A percentile compares a stretch with the other conserved stretches of the same genome.
Evolutionary conservation across 2,113 vertebrate genomes (phyloP).

Genomic region (Coryphaenoides rupestris): DNA sequence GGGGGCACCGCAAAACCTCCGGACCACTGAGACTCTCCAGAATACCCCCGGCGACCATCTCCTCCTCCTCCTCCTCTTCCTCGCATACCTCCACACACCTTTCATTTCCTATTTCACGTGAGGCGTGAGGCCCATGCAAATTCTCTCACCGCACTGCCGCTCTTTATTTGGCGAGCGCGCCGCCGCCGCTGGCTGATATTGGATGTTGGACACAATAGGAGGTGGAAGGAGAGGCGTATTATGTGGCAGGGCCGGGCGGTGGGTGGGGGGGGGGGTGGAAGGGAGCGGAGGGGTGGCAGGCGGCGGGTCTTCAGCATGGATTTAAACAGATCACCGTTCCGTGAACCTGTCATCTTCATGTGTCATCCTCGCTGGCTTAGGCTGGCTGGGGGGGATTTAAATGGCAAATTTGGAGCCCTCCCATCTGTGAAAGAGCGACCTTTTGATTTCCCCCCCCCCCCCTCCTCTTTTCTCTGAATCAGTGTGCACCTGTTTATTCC

Average conservation of each 20-base stretch:
- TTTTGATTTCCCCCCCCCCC: too few species aligned
- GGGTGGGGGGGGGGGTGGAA: conserved; percentile 26
- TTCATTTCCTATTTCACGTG: conserved; percentile 68
- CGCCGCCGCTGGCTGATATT: conserved; percentile 48
- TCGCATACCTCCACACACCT: conserved; percentile 37
- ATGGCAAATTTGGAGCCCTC: conserved; percentile 33
- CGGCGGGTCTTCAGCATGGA: conserved; percentile 28
- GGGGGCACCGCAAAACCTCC: conserved; percentile 45
- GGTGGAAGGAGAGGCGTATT: conserved; percentile 19
- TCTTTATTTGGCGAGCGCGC: conserved; percentile 39
- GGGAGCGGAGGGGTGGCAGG: too few species aligned
- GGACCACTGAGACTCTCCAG: conserved; percentile 66
- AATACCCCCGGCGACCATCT: conserved; percentile 35
- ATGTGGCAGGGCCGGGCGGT: neutral
- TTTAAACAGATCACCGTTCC: conserved; percentile 24
- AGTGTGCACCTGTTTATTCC: conserved; percentile 58
- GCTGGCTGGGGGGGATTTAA: conserved; percentile 7
- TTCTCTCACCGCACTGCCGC: conserved; percentile 50
- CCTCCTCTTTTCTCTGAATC: conserved; percentile 45
- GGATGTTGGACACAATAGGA: conserved; percentile 50
- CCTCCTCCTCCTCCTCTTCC: too few species aligned
- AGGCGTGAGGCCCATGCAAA: conserved; percentile 40
- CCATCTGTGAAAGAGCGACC: conserved; percentile 47
- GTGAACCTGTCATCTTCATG: conserved; percentile 44
- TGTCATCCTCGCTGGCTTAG: conserved; percentile 29